Conservation (phyloP, 2,113 vertebrate genomes). For the Ia io region DNA sequence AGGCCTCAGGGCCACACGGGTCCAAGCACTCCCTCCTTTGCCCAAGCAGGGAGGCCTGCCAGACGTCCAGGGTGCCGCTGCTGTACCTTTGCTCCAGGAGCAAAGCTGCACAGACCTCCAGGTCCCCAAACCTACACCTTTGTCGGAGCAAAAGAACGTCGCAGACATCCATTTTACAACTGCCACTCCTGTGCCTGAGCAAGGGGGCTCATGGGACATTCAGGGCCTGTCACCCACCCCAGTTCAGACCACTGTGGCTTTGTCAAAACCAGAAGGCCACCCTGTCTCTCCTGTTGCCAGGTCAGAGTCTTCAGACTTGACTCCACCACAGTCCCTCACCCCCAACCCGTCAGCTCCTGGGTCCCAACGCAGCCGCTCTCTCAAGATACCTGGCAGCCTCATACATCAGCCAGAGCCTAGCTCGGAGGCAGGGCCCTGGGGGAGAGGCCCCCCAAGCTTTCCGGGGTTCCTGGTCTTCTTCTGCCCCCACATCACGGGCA, state of each 20-base stretch:
- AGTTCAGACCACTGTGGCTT: not conserved
- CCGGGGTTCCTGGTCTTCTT: conserved; percentile 71
- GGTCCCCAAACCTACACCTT: not conserved
- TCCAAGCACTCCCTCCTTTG: not conserved
- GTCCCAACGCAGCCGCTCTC: conserved; percentile 77
- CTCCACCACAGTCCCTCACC: conserved; percentile 43
- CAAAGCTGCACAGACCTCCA: not conserved
- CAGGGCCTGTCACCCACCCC: not conserved
- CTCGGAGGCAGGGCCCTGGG: conserved; percentile 77
- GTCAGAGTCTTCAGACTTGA: conserved; percentile 44
- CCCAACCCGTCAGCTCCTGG: conserved; percentile 65
- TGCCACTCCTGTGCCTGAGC: not conserved
- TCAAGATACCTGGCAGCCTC: conserved; percentile 88
- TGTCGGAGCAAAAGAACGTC: not conserved
- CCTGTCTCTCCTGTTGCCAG: not conserved
- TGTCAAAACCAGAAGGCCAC: not conserved
- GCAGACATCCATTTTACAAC: accelerated
- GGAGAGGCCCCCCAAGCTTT: conserved; percentile 46
- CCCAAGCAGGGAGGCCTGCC: not conserved
- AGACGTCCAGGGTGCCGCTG: not conserved
- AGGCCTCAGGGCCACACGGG: not conserved
- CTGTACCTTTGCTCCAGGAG: not conserved
- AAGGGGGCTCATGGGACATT: not conserved
- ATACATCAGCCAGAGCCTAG: conserved; percentile 88
- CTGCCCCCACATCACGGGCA: conserved; percentile 79